Conservation (phyloP, 2,888 invertebrate species). For the Synergus gifuensis region DNA sequence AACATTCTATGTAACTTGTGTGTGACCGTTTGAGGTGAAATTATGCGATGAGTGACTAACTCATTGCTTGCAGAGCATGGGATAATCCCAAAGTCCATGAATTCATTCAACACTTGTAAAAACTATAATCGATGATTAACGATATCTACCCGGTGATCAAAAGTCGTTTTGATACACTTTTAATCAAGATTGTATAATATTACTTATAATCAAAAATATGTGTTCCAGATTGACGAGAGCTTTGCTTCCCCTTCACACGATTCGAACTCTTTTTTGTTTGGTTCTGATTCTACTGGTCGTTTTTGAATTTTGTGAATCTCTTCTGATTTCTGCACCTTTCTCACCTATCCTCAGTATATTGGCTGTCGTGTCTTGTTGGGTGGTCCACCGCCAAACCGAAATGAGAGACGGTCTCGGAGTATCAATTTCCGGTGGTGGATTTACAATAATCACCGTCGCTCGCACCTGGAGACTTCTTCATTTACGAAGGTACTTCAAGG, state of each 20-base stretch:
- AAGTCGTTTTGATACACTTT: not conserved
- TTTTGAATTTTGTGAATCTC: slow-evolving; percentile 64
- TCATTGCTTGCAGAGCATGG: not conserved
- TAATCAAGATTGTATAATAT: not conserved
- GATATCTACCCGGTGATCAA: not conserved
- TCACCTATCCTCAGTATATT: slow-evolving; percentile 61
- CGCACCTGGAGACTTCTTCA: slow-evolving; percentile 63
- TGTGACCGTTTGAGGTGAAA: not conserved
- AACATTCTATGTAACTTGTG: not conserved
- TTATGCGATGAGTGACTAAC: not conserved
- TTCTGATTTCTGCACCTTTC: slow-evolving; percentile 59
- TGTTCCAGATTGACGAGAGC: slow-evolving; percentile 55
- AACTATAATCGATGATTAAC: not conserved
- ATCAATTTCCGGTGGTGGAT: slow-evolving; percentile 58
- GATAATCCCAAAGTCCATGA: not conserved
- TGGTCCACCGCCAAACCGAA: slow-evolving; percentile 67
- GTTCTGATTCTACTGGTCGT: slow-evolving; percentile 57
- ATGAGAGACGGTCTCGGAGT: slow-evolving; percentile 59
- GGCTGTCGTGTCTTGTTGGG: slow-evolving; percentile 67
- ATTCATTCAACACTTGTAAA: slow-evolving; percentile 7
- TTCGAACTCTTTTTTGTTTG: slow-evolving; percentile 61
- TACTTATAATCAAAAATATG: not conserved
- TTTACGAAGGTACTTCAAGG: slow-evolving; percentile 58
- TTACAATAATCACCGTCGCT: slow-evolving; percentile 60
- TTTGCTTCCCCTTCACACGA: slow-evolving; percentile 63